phyloP scores from a whole-genome alignment of 1,140 invertebrate genomes.

The Colletes latitarsis region DNA sequence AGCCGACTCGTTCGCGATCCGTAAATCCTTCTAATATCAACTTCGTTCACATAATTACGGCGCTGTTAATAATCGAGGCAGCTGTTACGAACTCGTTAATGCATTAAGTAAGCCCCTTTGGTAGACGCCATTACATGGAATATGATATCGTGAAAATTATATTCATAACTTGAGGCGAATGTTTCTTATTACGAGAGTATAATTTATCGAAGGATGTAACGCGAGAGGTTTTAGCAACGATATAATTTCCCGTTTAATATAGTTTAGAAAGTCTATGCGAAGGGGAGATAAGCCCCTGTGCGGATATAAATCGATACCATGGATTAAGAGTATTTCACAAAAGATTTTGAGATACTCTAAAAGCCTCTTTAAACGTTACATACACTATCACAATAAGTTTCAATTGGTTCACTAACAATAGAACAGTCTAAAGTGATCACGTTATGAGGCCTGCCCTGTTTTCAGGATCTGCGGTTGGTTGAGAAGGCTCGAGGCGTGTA shows the following conservation, averaged over 20 bases:
- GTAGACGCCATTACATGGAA: not conserved
- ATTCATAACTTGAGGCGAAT: constrained; percentile 1
- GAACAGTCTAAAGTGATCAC: too few relatives aligned
- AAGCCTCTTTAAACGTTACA: too few relatives aligned
- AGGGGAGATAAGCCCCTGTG: too few relatives aligned
- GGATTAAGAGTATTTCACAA: too few relatives aligned
- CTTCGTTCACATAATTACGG: constrained; percentile 9
- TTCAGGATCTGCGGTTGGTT: too few relatives aligned
- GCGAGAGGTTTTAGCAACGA: not conserved
- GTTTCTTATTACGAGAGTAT: not conserved
- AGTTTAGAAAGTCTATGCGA: not conserved
- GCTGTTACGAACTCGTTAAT: constrained; percentile 22
- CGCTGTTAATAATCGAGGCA: constrained; percentile 18
- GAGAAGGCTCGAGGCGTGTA: too few relatives aligned
- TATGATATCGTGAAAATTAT: constrained; percentile 11
- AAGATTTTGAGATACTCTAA: too few relatives aligned
- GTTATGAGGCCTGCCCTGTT: too few relatives aligned
- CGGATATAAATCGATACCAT: too few relatives aligned
- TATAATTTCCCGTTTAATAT: not conserved
- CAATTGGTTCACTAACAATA: too few relatives aligned
- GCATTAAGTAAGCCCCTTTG: not conserved
- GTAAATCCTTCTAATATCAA: constrained; percentile 12
- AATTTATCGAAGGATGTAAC: not conserved
- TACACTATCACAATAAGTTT: too few relatives aligned
- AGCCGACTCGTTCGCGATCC: not conserved